These are phyloP conservation scores for Numenius arquata DNA, from an alignment of 2,113 vertebrate genomes.

Conservation along the genomic window DNA sequence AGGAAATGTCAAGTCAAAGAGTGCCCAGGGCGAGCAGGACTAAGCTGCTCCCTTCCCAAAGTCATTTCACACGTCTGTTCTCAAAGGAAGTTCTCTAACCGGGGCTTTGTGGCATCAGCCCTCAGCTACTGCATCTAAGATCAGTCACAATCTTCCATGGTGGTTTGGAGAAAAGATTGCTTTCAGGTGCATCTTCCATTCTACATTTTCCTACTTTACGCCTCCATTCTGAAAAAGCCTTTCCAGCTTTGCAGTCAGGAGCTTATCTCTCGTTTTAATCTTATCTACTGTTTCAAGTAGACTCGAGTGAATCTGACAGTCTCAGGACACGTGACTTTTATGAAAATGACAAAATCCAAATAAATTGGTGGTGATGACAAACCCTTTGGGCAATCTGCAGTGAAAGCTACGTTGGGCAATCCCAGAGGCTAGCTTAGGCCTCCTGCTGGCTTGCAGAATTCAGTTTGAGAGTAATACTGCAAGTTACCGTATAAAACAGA, in stretches of 20 bases:
- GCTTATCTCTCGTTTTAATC: background rate
- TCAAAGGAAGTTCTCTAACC: background rate
- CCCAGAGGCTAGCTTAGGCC: background rate
- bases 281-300: background rate
- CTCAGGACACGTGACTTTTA: background rate
- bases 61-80: background rate
- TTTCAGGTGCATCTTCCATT: background rate
- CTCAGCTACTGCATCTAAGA: background rate
- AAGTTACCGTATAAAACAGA: background rate
- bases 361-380: background rate
- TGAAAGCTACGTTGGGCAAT: background rate
- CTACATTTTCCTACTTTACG: background rate
- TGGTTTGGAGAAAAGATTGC: background rate
- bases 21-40: background rate
- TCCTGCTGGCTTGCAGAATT: background rate
- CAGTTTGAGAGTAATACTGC: background rate
- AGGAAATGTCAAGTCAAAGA: background rate
- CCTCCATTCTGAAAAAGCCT: background rate
- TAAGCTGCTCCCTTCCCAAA: background rate
- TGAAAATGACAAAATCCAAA: constrained; percentile 5
- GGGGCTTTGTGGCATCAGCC: background rate
- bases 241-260: background rate
- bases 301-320: background rate
- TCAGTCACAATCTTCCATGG: background rate
- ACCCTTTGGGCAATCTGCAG: background rate